Evolutionary conservation across 2,113 vertebrate species (phyloP).

Genomic region (Merops nubicus): DNA sequence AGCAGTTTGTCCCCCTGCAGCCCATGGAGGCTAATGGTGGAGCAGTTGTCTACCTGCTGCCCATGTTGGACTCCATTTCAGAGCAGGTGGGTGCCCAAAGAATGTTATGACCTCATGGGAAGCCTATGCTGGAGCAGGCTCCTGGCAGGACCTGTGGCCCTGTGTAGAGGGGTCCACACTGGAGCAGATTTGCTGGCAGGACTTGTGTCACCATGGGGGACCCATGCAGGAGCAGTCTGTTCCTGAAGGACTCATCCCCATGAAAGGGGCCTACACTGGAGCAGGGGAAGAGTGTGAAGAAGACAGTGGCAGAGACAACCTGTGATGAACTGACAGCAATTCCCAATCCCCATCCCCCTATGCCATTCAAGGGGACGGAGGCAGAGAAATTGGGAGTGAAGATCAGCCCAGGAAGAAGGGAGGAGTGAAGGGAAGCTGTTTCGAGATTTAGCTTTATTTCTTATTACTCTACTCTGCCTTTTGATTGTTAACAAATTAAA

Average conservation of each 20-base stretch:
- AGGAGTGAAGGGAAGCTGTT: not conserved
- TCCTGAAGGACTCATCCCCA: not conserved
- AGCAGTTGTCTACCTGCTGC: not conserved
- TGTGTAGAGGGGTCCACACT: not conserved
- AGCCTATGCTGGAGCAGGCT: not conserved
- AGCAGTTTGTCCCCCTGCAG: not conserved
- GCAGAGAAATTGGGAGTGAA: not conserved
- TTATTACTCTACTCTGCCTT: not conserved
- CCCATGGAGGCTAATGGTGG: rapidly evolving
- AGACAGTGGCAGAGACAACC: not conserved
- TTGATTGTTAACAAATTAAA: not conserved
- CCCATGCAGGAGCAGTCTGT: not conserved
- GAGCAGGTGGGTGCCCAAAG: not conserved
- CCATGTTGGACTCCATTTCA: too few species aligned
- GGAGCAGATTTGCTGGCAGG: not conserved
- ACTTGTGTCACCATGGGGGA: not conserved
- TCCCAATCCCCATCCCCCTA: too few species aligned
- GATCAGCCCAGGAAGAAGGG: not conserved
- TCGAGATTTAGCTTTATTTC: not conserved
- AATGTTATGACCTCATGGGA: not conserved
- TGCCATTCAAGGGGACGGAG: not conserved
- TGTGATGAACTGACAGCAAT: not conserved
- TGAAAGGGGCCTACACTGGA: not conserved
- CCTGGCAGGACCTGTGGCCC: not conserved
- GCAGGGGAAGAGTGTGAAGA: not conserved